These are phyloP conservation scores for Aphis gossypii DNA, from an alignment of 1,140 invertebrate genomes.

Conservation along the genomic window DNA sequence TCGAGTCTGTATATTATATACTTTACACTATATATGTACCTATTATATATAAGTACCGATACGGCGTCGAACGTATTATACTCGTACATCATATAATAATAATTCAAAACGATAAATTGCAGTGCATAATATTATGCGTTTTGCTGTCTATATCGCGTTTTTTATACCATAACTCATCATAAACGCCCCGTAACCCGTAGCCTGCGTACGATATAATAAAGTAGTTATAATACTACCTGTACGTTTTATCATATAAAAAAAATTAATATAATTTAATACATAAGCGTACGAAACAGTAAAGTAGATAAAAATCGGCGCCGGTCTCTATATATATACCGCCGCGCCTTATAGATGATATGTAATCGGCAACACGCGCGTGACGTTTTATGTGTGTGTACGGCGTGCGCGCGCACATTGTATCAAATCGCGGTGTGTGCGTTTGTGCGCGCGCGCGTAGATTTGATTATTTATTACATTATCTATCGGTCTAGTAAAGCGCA, in stretches of 20 bases:
- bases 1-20: too few relatives aligned
- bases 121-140: neutral
- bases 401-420: neutral
- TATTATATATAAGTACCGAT: neutral
- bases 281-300: neutral
- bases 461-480: constrained; percentile 2
- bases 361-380: neutral
- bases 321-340: too few relatives aligned
- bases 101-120: neutral
- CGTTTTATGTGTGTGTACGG: neutral
- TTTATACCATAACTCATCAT: neutral
- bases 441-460: neutral
- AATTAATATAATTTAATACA: too few relatives aligned
- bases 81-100: neutral
- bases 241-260: neutral
- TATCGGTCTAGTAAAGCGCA: neutral
- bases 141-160: neutral
- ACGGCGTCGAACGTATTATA: neutral
- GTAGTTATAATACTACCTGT: neutral
- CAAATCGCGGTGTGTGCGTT: neutral
- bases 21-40: too few relatives aligned
- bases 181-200: neutral
- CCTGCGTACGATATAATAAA: neutral
- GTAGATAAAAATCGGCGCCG: neutral
- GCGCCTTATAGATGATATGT: constrained; percentile 15